Conservation (phyloP, 2,113 vertebrate genomes). For the Menidia beryllina region DNA sequence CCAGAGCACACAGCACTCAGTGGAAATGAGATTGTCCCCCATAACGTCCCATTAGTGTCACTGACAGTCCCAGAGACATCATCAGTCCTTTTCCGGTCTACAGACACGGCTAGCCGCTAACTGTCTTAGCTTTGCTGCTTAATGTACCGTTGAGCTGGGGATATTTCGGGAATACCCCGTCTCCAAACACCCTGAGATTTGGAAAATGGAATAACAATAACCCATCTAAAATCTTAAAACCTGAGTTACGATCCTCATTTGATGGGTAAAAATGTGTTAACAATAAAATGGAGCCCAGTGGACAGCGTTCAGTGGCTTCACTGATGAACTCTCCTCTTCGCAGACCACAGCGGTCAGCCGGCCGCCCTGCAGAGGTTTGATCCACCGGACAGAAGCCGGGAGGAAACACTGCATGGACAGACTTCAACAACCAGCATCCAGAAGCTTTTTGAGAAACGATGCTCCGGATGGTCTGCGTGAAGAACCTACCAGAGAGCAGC, state of each 20-base stretch:
- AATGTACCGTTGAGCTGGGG: no score
- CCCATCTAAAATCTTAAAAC: no score
- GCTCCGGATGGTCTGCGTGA: not conserved
- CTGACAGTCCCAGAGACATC: not conserved
- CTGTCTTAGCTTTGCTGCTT: not conserved
- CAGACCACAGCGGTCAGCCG: conserved; percentile 1
- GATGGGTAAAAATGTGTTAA: no score
- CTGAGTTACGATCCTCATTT: no score
- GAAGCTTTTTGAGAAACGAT: not conserved
- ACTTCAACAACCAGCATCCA: not conserved
- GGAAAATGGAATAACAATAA: no score
- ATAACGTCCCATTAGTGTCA: not conserved
- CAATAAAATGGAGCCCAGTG: no score
- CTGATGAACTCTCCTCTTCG: conserved; percentile 29
- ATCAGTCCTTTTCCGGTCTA: not conserved
- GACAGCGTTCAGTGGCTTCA: not conserved
- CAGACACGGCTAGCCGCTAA: not conserved
- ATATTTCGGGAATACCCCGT: no score
- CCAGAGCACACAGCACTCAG: not conserved
- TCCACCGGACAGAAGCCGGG: conserved; percentile 56
- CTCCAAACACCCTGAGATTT: no score
- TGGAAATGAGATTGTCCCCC: not conserved
- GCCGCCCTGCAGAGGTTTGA: conserved; percentile 50
- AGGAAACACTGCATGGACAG: conserved; percentile 58
- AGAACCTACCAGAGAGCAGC: not conserved